A percentile compares a stretch with the other conserved stretches of the same genome.
phyloP scores from a whole-genome alignment of 2,888 invertebrate genomes.

The Lingula anatina region DNA sequence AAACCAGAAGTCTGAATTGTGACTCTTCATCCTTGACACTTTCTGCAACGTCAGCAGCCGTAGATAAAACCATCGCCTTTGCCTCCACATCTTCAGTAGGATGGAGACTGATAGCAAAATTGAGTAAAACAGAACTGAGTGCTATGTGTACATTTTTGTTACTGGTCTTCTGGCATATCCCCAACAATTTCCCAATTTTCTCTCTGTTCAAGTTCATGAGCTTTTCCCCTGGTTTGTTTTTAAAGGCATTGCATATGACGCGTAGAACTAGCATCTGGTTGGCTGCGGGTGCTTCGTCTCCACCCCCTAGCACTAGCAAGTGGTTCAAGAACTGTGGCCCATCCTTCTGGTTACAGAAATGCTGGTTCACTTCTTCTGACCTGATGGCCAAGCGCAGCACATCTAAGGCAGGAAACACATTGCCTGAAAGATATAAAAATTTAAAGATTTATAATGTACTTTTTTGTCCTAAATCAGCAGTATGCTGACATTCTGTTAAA shows the following conservation, averaged over 20 bases:
- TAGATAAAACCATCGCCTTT: slow-evolving; percentile 33
- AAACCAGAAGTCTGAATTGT: slow-evolving; percentile 70
- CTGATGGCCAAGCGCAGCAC: slow-evolving; percentile 77
- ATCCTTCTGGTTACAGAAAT: slow-evolving; percentile 53
- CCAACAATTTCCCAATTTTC: slow-evolving; percentile 23
- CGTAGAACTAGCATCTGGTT: slow-evolving; percentile 55
- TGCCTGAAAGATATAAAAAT: slow-evolving; percentile 55
- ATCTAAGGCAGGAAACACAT: slow-evolving; percentile 85
- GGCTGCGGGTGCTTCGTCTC: slow-evolving; percentile 19
- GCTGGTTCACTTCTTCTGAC: slow-evolving; percentile 61
- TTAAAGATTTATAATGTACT: not conserved
- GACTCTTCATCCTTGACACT: slow-evolving; percentile 63
- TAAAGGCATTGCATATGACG: slow-evolving; percentile 74
- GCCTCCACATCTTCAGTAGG: slow-evolving; percentile 26
- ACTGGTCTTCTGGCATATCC: slow-evolving; percentile 17
- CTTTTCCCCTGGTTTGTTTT: slow-evolving; percentile 56
- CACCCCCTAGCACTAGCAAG: not conserved
- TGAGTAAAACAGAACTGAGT: slow-evolving; percentile 67
- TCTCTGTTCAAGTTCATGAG: slow-evolving; percentile 28
- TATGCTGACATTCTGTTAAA: not conserved
- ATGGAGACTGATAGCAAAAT: slow-evolving; percentile 60
- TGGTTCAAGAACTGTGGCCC: slow-evolving; percentile 50
- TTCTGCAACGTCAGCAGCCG: slow-evolving; percentile 18
- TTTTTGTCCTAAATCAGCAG: too few species aligned
- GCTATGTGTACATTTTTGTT: slow-evolving; percentile 64